A percentile compares a stretch with the other conserved stretches of the same genome.
Conservation (phyloP, 2,797 vertebrate species). For the Lepidocolaptes lacrymiger region DNA sequence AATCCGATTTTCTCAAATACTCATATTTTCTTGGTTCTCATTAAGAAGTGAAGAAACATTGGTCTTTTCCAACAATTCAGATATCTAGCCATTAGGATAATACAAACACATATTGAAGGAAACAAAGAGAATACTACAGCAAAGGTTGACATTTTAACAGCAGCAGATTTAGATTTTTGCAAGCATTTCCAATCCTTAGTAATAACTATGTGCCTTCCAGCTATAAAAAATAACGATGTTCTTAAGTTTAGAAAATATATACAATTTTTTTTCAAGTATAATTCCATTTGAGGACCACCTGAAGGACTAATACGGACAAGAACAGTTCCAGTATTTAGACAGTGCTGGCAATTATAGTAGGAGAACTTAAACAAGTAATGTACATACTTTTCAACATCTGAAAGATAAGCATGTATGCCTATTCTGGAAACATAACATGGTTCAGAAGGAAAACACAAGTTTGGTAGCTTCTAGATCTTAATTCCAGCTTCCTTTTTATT, state of each 20-base stretch:
- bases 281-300: not conserved
- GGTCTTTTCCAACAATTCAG: not conserved
- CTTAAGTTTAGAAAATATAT: not conserved
- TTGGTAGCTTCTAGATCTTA: not conserved
- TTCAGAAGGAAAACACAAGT: not conserved
- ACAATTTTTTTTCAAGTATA: not conserved
- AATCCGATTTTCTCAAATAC: not conserved
- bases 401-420: not conserved
- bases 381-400: not conserved
- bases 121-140: not conserved
- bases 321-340: not conserved
- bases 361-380: not conserved
- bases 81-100: not conserved
- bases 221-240: not conserved
- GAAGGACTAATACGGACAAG: not conserved
- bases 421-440: not conserved
- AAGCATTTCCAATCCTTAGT: not conserved
- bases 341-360: not conserved
- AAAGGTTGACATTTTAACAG: not conserved
- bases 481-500: not conserved
- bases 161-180: not conserved
- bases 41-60: not conserved
- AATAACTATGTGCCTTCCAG: not conserved
- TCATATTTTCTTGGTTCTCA: not conserved
- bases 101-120: not conserved